Evolutionary conservation across 1,140 invertebrate species (phyloP).

Genomic region (Chironomus tepperi): DNA sequence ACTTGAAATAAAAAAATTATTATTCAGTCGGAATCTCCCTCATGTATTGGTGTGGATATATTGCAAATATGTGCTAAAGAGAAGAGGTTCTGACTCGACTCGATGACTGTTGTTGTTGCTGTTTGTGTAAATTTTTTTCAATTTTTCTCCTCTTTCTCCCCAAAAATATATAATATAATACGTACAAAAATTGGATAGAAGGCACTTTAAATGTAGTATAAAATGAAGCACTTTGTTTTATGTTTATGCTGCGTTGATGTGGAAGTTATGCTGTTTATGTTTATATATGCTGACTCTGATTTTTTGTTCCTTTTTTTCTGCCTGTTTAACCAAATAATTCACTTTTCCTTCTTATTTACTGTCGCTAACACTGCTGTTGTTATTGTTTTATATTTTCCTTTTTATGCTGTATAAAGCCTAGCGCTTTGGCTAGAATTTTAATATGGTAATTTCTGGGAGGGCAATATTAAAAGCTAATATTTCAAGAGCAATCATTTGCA

Average conservation of each 20-base stretch:
- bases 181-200: background rate
- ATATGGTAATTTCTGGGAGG: constrained; percentile 5
- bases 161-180: background rate
- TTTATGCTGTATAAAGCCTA: background rate
- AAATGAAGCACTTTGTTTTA: background rate
- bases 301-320: background rate
- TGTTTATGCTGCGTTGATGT: constrained; percentile 4
- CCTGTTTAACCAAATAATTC: background rate
- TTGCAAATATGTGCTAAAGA: background rate
- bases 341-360: background rate
- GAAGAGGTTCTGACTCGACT: background rate
- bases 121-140: background rate
- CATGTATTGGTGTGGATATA: no score
- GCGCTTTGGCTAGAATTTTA: constrained; percentile 4
- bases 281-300: background rate
- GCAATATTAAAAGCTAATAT: constrained; percentile 14
- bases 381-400: background rate
- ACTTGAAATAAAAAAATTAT: background rate
- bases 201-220: background rate
- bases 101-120: background rate
- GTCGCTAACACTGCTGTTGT: background rate
- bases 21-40: no score
- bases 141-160: background rate
- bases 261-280: constrained; percentile 12
- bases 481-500: constrained; percentile 7